phyloP scores from a whole-genome alignment of 1,140 invertebrate species.

The Papilio xuthus region DNA sequence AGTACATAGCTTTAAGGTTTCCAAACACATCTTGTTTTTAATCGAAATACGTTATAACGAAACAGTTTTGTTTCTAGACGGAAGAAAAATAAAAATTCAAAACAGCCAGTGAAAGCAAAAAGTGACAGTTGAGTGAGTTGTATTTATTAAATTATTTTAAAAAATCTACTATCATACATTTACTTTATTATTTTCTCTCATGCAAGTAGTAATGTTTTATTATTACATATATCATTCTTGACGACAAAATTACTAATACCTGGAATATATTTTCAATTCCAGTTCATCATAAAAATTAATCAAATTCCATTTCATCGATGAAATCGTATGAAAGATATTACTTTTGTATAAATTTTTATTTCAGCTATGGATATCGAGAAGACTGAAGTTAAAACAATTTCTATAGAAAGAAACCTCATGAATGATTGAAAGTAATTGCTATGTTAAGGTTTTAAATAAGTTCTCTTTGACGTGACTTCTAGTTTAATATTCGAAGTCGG shows the following conservation, averaged over 20 bases:
- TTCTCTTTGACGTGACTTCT: conserved; percentile 1
- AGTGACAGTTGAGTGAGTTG: neutral
- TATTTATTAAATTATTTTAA: neutral
- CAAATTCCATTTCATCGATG: neutral
- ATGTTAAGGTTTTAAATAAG: neutral
- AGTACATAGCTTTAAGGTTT: neutral
- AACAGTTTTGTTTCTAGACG: neutral
- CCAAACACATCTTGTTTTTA: neutral
- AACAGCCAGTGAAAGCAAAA: neutral
- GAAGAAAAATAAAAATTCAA: neutral
- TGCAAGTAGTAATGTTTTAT: no score
- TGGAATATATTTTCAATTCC: neutral
- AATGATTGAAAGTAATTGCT: neutral
- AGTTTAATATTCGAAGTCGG: conserved; percentile 3
- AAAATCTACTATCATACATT: neutral
- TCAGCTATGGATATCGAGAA: neutral
- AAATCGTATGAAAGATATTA: conserved; percentile 1
- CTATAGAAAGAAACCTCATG: conserved; percentile 5
- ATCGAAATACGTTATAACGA: neutral
- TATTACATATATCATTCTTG: no score
- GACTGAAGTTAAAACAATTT: neutral
- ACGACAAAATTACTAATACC: no score
- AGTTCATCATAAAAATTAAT: neutral
- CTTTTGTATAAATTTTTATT: neutral
- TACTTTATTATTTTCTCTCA: no score